These are phyloP conservation scores for Cheiracanthium punctorium DNA, from an alignment of 2,888 invertebrate species.

Conservation along the genomic window DNA sequence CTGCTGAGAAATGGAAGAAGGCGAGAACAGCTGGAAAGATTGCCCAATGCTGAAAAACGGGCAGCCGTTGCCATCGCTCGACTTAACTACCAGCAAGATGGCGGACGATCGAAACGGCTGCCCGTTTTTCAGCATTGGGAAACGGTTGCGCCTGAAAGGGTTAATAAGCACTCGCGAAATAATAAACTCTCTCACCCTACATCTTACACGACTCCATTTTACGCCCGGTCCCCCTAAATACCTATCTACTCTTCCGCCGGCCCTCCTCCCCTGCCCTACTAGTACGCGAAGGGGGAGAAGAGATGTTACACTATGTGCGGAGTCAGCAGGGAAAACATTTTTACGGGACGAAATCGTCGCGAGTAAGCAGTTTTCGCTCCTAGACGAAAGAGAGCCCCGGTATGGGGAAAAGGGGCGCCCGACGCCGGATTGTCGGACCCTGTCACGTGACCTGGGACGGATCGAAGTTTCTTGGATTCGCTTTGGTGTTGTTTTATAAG, in stretches of 20 bases:
- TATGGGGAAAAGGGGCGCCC: neutral
- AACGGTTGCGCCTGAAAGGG: no score
- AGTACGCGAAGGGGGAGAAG: neutral
- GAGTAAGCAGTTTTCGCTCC: conserved; percentile 58
- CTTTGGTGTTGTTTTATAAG: conserved; percentile 4
- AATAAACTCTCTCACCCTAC: no score
- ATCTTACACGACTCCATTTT: neutral
- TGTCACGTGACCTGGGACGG: conserved; percentile 52
- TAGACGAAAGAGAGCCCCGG: neutral
- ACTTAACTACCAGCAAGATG: no score
- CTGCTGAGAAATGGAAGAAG: no score
- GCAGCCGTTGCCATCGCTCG: no score
- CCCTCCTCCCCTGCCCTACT: no score
- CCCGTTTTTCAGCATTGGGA: no score
- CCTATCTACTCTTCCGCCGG: no score
- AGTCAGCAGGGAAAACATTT: conserved; percentile 54
- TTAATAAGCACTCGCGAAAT: no score
- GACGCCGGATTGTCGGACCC: conserved; percentile 63
- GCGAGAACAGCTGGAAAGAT: no score
- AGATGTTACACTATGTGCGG: conserved; percentile 13
- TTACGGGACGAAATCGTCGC: conserved; percentile 44
- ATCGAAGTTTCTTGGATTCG: conserved; percentile 46
- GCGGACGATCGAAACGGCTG: no score
- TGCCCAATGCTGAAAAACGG: no score
- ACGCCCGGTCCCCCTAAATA: neutral